Conservation (phyloP, 2,113 vertebrate genomes). For the pig (Sus scrofa) region DNA sequence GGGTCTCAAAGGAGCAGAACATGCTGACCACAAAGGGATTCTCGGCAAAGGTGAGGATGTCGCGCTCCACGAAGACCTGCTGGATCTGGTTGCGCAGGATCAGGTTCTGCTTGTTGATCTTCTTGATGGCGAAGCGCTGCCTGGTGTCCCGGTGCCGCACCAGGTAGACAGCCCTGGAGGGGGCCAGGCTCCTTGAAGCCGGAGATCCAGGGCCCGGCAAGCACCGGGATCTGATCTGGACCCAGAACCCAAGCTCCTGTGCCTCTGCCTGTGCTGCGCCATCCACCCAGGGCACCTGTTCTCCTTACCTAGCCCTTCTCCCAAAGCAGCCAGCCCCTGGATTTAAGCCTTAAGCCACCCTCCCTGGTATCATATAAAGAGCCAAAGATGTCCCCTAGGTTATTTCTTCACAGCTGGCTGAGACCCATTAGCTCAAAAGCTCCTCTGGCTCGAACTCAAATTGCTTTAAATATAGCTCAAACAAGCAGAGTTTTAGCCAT, state of each 20-base stretch:
- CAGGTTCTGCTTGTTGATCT: slow-evolving; percentile 99
- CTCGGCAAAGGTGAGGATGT: slow-evolving; percentile 98
- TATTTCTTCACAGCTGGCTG: neutral
- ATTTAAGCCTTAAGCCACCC: neutral
- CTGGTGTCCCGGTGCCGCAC: slow-evolving; percentile 96
- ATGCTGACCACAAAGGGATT: slow-evolving; percentile 99
- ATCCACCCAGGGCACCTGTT: neutral
- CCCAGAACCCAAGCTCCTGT: too few species aligned
- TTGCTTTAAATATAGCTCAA: neutral
- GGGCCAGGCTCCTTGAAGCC: fast-evolving
- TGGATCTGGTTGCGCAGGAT: slow-evolving; percentile 98
- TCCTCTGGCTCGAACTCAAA: neutral
- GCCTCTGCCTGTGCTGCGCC: neutral
- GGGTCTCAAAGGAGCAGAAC: slow-evolving; percentile 99
- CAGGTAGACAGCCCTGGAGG: slow-evolving; percentile 94
- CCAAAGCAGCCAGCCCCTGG: neutral
- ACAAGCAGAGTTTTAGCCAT: neutral
- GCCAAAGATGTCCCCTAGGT: neutral
- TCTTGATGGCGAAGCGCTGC: slow-evolving; percentile 99
- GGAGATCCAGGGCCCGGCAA: neutral
- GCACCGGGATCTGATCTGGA: fast-evolving
- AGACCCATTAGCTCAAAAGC: neutral
- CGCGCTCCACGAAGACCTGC: slow-evolving; percentile 98
- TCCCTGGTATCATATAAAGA: neutral
- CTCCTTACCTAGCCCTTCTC: neutral